Conservation (phyloP, 1,140 invertebrate genomes). For the Trypoxylus dichotomus region DNA sequence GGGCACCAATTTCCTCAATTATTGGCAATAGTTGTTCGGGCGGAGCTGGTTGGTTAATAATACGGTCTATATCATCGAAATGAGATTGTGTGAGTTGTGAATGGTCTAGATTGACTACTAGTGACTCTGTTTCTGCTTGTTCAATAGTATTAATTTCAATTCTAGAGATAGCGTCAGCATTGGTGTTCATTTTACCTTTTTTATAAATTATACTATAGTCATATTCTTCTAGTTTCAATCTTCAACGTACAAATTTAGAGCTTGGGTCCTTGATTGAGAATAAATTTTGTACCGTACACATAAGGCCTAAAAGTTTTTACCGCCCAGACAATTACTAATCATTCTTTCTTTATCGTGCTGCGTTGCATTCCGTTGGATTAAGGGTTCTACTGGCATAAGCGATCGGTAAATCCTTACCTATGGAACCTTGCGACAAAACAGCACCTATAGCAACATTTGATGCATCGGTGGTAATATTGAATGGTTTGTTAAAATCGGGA, state of each 20-base stretch:
- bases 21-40: not conserved
- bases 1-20: not conserved
- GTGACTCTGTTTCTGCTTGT: not conserved
- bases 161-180: constrained; percentile 20
- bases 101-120: not conserved
- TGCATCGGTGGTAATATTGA: constrained; percentile 48
- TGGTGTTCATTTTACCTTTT: constrained; percentile 30
- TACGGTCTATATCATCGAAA: not conserved
- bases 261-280: constrained; percentile 35
- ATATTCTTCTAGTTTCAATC: constrained; percentile 33
- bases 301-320: constrained; percentile 34
- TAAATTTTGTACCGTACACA: constrained; percentile 30
- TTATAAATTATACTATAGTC: constrained; percentile 31
- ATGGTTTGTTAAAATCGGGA: constrained; percentile 47
- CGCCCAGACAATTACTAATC: constrained; percentile 33
- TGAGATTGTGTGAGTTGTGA: not conserved
- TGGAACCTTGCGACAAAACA: constrained; percentile 43
- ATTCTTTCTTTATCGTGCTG: constrained; percentile 33
- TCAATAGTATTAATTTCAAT: not conserved
- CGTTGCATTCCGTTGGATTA: constrained; percentile 30
- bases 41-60: not conserved
- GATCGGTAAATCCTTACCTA: constrained; percentile 38
- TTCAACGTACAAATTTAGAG: constrained; percentile 35
- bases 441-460: constrained; percentile 44
- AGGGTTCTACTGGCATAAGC: constrained; percentile 31